Evolutionary conservation across 2,888 invertebrate genomes (phyloP), one percentile per base, ranked within the genome.

Genomic region (Tipula lateralis): DNA sequence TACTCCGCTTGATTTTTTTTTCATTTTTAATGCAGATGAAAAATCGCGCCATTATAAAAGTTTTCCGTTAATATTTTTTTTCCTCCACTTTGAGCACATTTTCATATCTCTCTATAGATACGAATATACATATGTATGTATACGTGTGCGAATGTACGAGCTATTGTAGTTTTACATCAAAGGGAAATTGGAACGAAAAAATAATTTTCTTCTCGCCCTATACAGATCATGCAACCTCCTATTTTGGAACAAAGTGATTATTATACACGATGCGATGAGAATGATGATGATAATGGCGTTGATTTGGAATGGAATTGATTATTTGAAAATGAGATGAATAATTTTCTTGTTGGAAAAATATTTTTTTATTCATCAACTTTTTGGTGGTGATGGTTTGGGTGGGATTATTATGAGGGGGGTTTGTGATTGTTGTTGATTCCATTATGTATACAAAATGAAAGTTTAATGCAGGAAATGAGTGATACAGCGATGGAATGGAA

Each of bases 221-320:
- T 50, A 50, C 50, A 50, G 50, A 50, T 50, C 50, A 50, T 19
- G 2, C 16, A 50, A 50, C 50, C 50, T 50, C 50, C 50, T 50
- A 50, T 50, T 50, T 50, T 50, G 50, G 50, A 50, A 50, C 50
- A 50, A 50, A 50, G 50, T 50, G 50, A 50, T 50, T 50, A 50
- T 50, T 50, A 50, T 19, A 50, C n/a, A n/a, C 50, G 50, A 50
- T 50, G n/a, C n/a, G 50, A 50, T 50, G 50, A 50, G 19, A 50
- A 50, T 50, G 19, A 50, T 50, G 50, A 50, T 50, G 50, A 50
- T 39, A 13, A 39, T 39, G 39, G 19, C 19, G 50, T 19, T 50
- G 50, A 50, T 50, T 50, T 16, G 50, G 50, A 50, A 50, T 50
- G 50, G 50, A 50, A 50, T 50, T 19, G 50, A 50, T 50, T 50